Base-by-base conservation (phyloP, 2,888 invertebrate genomes). In the Microctonus brassicae region DNA sequence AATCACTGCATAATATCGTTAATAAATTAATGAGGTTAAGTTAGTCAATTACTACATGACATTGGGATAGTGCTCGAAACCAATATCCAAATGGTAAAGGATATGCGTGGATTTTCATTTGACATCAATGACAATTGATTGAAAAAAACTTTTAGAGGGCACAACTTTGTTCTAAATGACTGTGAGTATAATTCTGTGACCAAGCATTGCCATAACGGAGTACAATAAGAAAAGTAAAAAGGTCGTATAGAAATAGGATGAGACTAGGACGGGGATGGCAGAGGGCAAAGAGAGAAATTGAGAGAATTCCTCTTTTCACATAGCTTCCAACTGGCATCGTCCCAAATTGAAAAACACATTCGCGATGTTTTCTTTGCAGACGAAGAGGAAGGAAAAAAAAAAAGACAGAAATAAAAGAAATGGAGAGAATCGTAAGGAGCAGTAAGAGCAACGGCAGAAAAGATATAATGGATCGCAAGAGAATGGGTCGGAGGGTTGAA, bases 301-400 rank as follows among this genome's bases (percentile, higher is more conserved):
- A 73, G 66, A 73, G 73, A 73, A 73, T 77, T 78, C 75, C 67
- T 69, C 75, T 75, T 77, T 69, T 72, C 71, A 77, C 77, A 67
- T 77, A 80, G 74, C 76, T 78, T 73, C 79, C 75, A 75, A 75
- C 80, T 86, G 86, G 85, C 85, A 81, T 72, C 74, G 78, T 78
- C 83, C 85, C 87, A 86, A 87, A 87, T 86, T 87, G 87, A 86
- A 87, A 86, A 86, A 85, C 83, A 86, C 83, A 86, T 86, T 85
- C 78, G 79, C 78, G 76, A 82, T 84, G 84, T 85, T 86, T 86
- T 83, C 84, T 84, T 85, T 82, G 82, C 77, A 33, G 65, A 74
- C 64, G 71, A 78, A 74, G 73, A 71, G 69, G 69, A 72, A 69
- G 70, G 68, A 63, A 69, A 70, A 75, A 69, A 63, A 69, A 70